Evolutionary conservation across 2,888 invertebrate genomes (phyloP).

Genomic region (Poecilus cupreus): DNA sequence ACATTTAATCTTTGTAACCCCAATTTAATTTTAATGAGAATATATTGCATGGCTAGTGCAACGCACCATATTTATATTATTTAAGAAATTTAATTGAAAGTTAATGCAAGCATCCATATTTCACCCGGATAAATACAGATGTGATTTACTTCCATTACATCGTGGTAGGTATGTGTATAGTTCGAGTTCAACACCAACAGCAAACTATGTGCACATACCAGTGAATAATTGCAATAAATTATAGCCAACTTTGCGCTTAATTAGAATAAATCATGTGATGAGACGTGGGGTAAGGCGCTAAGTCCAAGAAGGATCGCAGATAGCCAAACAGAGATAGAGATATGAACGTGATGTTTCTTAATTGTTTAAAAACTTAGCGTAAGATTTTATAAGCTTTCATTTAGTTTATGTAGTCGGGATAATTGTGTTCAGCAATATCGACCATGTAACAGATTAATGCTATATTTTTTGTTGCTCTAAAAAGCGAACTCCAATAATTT

Average conservation of each 20-base stretch:
- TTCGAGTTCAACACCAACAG: conserved; percentile 20
- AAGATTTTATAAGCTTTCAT: too few species aligned
- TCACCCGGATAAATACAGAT: neutral
- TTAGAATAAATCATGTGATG: conserved; percentile 50
- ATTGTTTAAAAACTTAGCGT: neutral
- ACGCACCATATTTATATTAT: neutral
- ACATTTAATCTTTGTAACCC: neutral
- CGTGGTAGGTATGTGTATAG: conserved; percentile 34
- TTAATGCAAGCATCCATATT: conserved; percentile 1
- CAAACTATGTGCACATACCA: conserved; percentile 46
- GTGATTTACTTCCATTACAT: conserved; percentile 37
- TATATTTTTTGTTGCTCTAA: too few species aligned
- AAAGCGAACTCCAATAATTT: too few species aligned
- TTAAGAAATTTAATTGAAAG: conserved; percentile 38
- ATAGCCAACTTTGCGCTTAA: conserved; percentile 49
- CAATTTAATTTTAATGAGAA: conserved; percentile 11
- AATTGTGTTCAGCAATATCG: too few species aligned
- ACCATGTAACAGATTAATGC: too few species aligned
- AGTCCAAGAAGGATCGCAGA: neutral
- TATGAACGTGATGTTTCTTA: conserved; percentile 11
- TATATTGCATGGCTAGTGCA: neutral
- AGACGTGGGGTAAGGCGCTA: conserved; percentile 17
- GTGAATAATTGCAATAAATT: conserved; percentile 52
- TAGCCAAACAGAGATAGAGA: neutral
- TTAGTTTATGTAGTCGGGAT: too few species aligned